Evolutionary conservation across 1,140 invertebrate genomes (phyloP).

Genomic region (Ectropis grisescens): DNA sequence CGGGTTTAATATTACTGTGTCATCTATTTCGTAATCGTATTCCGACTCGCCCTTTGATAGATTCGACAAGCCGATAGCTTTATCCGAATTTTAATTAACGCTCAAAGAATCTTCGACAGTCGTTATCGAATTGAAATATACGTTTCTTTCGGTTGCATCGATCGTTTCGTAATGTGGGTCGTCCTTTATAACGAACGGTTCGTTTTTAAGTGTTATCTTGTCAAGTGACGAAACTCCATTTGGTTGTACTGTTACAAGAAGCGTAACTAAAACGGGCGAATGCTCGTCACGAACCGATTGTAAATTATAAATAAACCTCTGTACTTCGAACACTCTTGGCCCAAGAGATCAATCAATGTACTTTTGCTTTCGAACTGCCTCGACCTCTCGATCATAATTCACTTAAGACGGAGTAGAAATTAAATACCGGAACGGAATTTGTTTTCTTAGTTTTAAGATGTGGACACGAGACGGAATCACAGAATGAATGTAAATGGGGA

Average conservation of each 20-base stretch:
- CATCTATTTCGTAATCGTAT: conserved; percentile 14
- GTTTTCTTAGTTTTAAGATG: conserved; percentile 51
- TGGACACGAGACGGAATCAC: conserved; percentile 20
- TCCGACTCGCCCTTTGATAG: conserved; percentile 1
- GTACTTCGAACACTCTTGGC: conserved; percentile 12
- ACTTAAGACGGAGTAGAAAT: conserved; percentile 1
- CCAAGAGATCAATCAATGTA: conserved; percentile 25
- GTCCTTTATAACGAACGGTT: conserved; percentile 15
- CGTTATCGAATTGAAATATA: conserved; percentile 17
- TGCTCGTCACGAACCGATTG: conserved; percentile 24
- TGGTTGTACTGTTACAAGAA: conserved; percentile 26
- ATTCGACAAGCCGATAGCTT: conserved; percentile 8
- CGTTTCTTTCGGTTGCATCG: conserved; percentile 12
- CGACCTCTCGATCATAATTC: conserved; percentile 16
- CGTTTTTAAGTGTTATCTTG: conserved; percentile 33
- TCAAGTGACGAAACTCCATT: conserved; percentile 34
- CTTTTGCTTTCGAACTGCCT: conserved; percentile 16
- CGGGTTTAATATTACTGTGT: conserved; percentile 12
- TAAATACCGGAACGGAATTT: conserved; percentile 12
- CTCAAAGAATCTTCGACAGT: conserved; percentile 10
- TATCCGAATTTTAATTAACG: conserved; percentile 27
- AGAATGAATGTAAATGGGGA: conserved; percentile 43
- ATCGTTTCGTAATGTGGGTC: conserved; percentile 17
- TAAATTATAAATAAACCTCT: conserved; percentile 20
- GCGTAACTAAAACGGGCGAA: conserved; percentile 23